A percentile compares a stretch with the other conserved stretches of the same genome.
phyloP scores from a whole-genome alignment of 2,888 invertebrate species.

The Erynnis tages region DNA sequence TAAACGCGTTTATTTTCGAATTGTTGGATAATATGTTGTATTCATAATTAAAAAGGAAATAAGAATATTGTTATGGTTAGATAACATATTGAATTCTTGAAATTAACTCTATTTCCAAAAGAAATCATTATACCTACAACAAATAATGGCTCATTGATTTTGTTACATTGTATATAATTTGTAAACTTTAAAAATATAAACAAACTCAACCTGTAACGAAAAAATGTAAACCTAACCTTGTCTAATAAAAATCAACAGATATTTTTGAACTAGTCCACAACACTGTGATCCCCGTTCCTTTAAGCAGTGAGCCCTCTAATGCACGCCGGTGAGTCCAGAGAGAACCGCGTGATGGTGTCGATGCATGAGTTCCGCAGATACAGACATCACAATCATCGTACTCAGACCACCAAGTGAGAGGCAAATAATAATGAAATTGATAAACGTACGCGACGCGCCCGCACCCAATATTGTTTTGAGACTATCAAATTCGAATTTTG shows the following conservation, averaged over 20 bases:
- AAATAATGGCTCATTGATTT: no score
- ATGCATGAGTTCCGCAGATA: slow-evolving; percentile 62
- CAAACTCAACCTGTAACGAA: no score
- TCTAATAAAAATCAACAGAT: slow-evolving; percentile 49
- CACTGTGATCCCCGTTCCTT: slow-evolving; percentile 65
- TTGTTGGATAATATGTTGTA: no score
- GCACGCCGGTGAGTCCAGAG: slow-evolving; percentile 67
- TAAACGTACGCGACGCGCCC: slow-evolving; percentile 64
- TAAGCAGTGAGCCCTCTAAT: slow-evolving; percentile 75
- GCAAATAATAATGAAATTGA: slow-evolving; percentile 61
- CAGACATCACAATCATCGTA: slow-evolving; percentile 52
- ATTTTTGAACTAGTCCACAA: slow-evolving; percentile 53
- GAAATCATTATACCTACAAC: no score
- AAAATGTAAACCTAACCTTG: no score
- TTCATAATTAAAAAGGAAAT: no score
- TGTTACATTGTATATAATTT: no score
- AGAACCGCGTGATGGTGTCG: slow-evolving; percentile 61
- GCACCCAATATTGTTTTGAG: slow-evolving; percentile 64
- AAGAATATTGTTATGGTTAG: no score
- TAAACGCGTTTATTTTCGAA: no score
- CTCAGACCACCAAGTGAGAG: slow-evolving; percentile 73
- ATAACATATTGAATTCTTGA: no score
- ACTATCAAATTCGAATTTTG: slow-evolving; percentile 34
- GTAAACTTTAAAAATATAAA: no score
- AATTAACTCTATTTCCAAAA: no score